Evolutionary conservation across 2,797 vertebrate species (phyloP), one percentile per base, ranked within the genome.

Genomic region (Scleropages formosus): DNA sequence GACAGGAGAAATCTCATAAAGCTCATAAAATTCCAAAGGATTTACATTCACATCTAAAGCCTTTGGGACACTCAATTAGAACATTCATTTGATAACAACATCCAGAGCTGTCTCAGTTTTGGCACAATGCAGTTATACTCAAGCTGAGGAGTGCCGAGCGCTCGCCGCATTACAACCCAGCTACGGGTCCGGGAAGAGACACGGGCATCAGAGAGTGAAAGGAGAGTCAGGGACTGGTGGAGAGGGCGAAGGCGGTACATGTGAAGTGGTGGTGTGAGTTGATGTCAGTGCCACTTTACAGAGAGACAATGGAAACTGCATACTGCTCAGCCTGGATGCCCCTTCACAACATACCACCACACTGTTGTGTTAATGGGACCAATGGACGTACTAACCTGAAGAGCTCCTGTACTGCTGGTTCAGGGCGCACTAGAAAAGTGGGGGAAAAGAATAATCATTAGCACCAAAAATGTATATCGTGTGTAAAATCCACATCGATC

Each of bases 391-490:
- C 96, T 90, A 86, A 98, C 97, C 97, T 98, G 95, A 98, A 98
- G 82, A 96, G 88, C 91, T 98, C 97, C 88, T 96, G 96, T 74
- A 94, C 92, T 82, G 93, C 94, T 78, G 95, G 93, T 85, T 98
- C 97, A 92, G 94, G 94, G 62, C 95, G 91, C 85, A 96, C 96
- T 98, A 77, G 20, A 75, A 13, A 80, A 74, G 81, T 44, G 82
- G 58, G 80, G 1, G 70, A 20, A 59, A 13, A 74, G 31, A 75
- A 74, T 31, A 68, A 22, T 61, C 60, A 74, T 74, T 61, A 73
- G 39, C 8, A 12, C 4, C 59, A 62, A 13, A 27, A 26, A 11
- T 27, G 47, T 26, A 9, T 20, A 39, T 73, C 59, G 73, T 24
- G 9, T 4, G 44, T 49, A 64, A 16, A 58, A 44, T 59, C 26